Percentiles rank a stretch among this genome's conserved stretches.
Evolutionary conservation across 2,888 invertebrate species (phyloP).

Genomic region (Megaustenia siamemsis): DNA sequence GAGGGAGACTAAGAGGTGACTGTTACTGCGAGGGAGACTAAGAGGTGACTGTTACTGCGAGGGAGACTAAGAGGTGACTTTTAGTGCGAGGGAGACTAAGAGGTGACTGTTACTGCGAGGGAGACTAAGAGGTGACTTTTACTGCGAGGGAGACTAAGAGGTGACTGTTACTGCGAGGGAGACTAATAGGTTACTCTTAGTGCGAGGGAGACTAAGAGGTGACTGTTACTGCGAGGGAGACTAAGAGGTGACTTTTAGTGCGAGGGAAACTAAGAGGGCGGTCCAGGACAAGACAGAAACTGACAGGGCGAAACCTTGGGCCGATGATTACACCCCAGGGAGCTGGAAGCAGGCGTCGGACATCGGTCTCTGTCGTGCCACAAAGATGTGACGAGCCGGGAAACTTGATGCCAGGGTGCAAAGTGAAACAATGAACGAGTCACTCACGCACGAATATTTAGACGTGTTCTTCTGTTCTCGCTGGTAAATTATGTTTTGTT

Average conservation of each 20-base stretch:
- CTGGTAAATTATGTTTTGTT: not conserved
- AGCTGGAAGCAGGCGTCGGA: not conserved
- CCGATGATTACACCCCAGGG: slow-evolving; percentile 14
- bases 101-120: too few species aligned
- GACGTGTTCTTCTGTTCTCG: not conserved
- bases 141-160: too few species aligned
- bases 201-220: too few species aligned
- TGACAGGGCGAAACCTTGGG: not conserved
- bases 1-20: too few species aligned
- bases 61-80: too few species aligned
- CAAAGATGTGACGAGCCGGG: slow-evolving; percentile 18
- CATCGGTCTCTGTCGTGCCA: slow-evolving; percentile 27
- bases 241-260: not conserved
- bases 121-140: too few species aligned
- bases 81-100: too few species aligned
- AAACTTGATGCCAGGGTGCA: not conserved
- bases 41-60: too few species aligned
- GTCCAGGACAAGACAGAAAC: not conserved
- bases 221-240: not conserved
- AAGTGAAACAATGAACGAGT: not conserved
- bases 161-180: too few species aligned
- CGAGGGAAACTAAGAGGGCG: not conserved
- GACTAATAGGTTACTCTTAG: too few species aligned
- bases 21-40: too few species aligned
- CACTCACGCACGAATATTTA: not conserved